Evolutionary conservation across 2,797 vertebrate genomes (phyloP).

Genomic region (Eutrigla gurnardus): DNA sequence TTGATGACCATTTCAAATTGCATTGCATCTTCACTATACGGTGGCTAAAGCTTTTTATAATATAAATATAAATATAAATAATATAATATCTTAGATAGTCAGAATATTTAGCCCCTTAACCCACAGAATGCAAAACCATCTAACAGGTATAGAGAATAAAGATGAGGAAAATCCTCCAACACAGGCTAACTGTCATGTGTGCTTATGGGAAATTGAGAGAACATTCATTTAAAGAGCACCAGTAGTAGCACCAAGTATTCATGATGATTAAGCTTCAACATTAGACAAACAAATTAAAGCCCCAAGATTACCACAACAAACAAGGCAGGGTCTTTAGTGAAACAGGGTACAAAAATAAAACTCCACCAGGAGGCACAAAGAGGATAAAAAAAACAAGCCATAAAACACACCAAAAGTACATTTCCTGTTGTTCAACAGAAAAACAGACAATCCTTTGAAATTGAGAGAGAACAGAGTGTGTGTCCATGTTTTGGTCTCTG

Average conservation of each 20-base stretch:
- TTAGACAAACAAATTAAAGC: slow-evolving; percentile 7
- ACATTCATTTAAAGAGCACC: background rate
- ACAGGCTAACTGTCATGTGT: background rate
- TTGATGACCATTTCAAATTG: no score
- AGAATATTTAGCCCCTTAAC: background rate
- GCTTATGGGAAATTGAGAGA: background rate
- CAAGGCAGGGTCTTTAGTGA: background rate
- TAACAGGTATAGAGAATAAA: background rate
- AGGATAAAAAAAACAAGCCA: slow-evolving; percentile 19
- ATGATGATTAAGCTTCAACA: slow-evolving; percentile 7
- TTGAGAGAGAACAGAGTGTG: background rate
- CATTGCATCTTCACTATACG: no score
- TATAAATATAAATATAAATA: no score
- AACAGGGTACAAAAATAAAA: slow-evolving; percentile 33
- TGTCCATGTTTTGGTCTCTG: background rate
- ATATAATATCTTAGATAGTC: no score
- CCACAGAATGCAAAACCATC: background rate
- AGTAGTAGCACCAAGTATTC: background rate
- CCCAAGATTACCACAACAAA: slow-evolving; percentile 23
- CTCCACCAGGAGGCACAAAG: slow-evolving; percentile 13
- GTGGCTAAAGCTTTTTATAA: no score
- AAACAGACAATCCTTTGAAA: slow-evolving; percentile 12
- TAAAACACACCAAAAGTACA: slow-evolving; percentile 21
- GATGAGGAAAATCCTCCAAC: background rate
- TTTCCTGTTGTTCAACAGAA: slow-evolving; percentile 35